Evolutionary conservation across 2,888 invertebrate species (phyloP).

Genomic region (Lithophane leautieri): DNA sequence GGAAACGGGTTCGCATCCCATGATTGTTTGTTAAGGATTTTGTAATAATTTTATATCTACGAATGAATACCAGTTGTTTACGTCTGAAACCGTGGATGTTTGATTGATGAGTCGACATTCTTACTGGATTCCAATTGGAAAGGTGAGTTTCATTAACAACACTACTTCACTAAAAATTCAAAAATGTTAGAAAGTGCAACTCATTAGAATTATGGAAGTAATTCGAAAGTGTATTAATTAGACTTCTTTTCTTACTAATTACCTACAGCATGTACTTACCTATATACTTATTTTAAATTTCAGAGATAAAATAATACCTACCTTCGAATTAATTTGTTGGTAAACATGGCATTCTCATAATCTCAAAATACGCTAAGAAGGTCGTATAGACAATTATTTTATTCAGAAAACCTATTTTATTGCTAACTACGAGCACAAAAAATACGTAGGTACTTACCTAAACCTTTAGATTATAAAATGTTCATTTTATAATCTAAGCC

Average conservation of each 20-base stretch:
- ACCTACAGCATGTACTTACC: slow-evolving; percentile 20
- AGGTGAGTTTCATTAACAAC: slow-evolving; percentile 72
- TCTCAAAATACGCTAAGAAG: not conserved
- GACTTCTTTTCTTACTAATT: slow-evolving; percentile 42
- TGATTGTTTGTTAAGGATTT: slow-evolving; percentile 74
- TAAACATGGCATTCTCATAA: slow-evolving; percentile 22
- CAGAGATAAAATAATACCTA: not conserved
- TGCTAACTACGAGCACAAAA: not conserved
- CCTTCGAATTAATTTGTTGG: slow-evolving; percentile 13
- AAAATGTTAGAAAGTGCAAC: slow-evolving; percentile 62
- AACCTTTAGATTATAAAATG: too few relatives aligned
- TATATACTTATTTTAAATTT: slow-evolving; percentile 25
- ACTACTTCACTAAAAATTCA: slow-evolving; percentile 8
- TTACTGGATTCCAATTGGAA: slow-evolving; percentile 75
- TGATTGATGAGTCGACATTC: slow-evolving; percentile 55
- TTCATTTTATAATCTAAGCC: too few relatives aligned
- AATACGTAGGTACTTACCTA: not conserved
- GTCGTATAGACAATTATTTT: slow-evolving; percentile 13
- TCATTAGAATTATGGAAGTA: slow-evolving; percentile 47
- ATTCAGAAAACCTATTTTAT: not conserved
- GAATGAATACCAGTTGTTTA: slow-evolving; percentile 64
- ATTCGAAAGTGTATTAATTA: slow-evolving; percentile 60
- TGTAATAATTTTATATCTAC: slow-evolving; percentile 74
- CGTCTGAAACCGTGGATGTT: slow-evolving; percentile 26
- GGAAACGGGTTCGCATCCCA: slow-evolving; percentile 71